phyloP scores from a whole-genome alignment of 2,888 invertebrate genomes.

The Leptopilina myrica region DNA sequence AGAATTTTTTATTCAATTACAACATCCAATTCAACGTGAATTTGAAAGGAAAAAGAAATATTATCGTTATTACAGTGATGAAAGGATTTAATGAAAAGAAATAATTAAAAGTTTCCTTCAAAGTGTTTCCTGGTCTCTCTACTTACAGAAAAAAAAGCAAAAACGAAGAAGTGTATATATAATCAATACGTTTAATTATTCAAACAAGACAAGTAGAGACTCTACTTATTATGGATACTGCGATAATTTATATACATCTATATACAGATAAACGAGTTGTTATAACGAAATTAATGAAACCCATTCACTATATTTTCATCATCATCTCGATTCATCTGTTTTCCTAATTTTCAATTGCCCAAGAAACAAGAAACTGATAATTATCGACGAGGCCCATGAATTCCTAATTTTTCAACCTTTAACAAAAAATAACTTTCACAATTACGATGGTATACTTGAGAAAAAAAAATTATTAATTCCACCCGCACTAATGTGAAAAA shows the following conservation, averaged over 20 bases:
- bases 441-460: neutral
- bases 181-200: conserved; percentile 30
- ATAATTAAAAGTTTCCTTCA: neutral
- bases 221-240: conserved; percentile 2
- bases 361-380: neutral
- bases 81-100: neutral
- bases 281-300: conserved; percentile 27
- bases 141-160: neutral
- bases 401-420: conserved; percentile 6
- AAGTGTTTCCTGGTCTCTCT: conserved; percentile 1
- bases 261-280: conserved; percentile 14
- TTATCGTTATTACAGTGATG: neutral
- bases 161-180: conserved; percentile 16
- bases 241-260: conserved; percentile 4
- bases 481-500: no score
- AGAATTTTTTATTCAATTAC: no score
- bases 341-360: conserved; percentile 10
- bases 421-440: neutral
- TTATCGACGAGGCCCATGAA: neutral
- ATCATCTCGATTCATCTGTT: neutral
- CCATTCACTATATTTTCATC: conserved; percentile 5
- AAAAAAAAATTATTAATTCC: neutral
- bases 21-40: no score
- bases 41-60: no score
- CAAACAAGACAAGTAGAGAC: neutral